Conservation (phyloP, 2,888 invertebrate genomes). For the Nomada ferruginata region DNA sequence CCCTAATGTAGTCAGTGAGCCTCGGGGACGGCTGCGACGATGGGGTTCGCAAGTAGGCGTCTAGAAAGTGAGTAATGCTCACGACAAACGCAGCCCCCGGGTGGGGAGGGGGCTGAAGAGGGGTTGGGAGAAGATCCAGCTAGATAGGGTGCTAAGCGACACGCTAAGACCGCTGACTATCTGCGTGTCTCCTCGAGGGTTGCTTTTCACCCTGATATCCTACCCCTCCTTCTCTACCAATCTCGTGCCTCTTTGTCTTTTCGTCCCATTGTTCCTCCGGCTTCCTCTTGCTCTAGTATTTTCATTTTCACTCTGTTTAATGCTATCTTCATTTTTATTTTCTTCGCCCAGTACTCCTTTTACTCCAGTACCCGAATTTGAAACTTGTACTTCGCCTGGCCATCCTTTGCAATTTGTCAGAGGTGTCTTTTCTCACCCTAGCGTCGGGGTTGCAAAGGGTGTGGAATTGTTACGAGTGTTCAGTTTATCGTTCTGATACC, state of each 20-base stretch:
- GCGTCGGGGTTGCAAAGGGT: conserved; percentile 46
- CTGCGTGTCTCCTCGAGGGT: conserved; percentile 72
- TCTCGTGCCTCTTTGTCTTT: conserved; percentile 28
- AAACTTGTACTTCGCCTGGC: conserved; percentile 62
- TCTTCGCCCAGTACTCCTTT: not conserved
- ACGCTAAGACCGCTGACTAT: conserved; percentile 80
- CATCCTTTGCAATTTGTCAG: conserved; percentile 79
- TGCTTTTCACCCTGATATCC: conserved; percentile 64
- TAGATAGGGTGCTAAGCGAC: conserved; percentile 84
- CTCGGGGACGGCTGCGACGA: conserved; percentile 74
- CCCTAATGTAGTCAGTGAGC: conserved; percentile 83
- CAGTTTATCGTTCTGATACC: conserved; percentile 13
- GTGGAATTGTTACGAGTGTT: conserved; percentile 44
- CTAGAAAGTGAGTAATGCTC: conserved; percentile 84
- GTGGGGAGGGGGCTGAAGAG: conserved; percentile 49
- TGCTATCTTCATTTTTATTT: no score
- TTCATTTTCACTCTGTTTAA: not conserved
- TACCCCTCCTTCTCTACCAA: conserved; percentile 41
- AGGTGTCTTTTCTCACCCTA: conserved; percentile 66
- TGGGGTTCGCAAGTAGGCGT: conserved; percentile 79
- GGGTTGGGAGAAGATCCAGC: conserved; percentile 78
- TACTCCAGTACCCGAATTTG: not conserved
- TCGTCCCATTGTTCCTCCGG: not conserved
- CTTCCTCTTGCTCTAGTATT: conserved; percentile 3
- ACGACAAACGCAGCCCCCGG: conserved; percentile 83